A percentile compares a stretch with the other conserved stretches of the same genome.
These are phyloP conservation scores for Heliconius hortense DNA, from an alignment of 2,888 invertebrate genomes.

Conservation along the genomic window DNA sequence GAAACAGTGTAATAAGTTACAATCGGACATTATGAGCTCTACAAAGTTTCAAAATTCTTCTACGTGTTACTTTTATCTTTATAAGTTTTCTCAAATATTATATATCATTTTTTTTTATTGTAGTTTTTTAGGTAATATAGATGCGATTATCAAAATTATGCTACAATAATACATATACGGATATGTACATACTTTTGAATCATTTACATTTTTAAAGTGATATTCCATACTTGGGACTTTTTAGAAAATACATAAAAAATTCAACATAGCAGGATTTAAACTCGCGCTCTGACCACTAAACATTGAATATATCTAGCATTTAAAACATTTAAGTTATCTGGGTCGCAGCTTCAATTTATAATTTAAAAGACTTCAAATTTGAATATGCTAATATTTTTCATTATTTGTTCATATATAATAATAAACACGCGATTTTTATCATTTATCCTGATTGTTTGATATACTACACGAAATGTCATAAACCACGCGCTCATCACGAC, in stretches of 20 bases:
- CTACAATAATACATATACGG: too few relatives aligned
- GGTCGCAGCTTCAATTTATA: not conserved
- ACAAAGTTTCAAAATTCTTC: conserved; percentile 18
- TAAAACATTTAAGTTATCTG: too few relatives aligned
- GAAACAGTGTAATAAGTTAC: conserved; percentile 20
- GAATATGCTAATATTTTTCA: not conserved
- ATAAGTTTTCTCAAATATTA: not conserved
- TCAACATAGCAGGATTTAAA: too few relatives aligned
- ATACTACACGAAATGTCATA: conserved; percentile 9
- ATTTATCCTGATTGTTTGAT: not conserved
- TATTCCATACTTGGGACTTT: too few relatives aligned
- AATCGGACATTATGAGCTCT: conserved; percentile 23
- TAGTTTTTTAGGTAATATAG: not conserved
- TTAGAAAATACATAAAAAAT: too few relatives aligned
- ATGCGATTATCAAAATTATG: too few relatives aligned
- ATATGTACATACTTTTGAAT: too few relatives aligned
- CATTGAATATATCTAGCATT: too few relatives aligned
- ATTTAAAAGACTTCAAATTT: not conserved
- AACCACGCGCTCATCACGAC: not conserved
- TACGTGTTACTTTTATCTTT: conserved; percentile 3
- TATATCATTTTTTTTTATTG: not conserved
- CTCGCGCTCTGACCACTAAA: too few relatives aligned
- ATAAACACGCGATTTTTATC: not conserved
- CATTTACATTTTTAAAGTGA: too few relatives aligned
- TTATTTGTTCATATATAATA: not conserved